phyloP scores from a whole-genome alignment of 2,113 vertebrate species.

The Emydocephalus ijimae region DNA sequence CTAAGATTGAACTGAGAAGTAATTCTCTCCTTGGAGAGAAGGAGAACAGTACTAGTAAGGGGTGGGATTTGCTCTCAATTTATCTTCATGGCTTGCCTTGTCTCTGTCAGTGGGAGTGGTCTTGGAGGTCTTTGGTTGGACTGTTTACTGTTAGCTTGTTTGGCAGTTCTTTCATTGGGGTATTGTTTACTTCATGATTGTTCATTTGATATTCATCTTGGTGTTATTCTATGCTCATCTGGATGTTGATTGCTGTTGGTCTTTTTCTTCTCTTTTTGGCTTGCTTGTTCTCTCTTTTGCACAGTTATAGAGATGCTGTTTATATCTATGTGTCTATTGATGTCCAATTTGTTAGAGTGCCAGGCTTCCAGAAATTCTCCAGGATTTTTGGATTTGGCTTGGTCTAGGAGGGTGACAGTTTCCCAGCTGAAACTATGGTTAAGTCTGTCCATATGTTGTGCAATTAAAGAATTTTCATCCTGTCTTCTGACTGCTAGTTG shows the following conservation, averaged over 20 bases:
- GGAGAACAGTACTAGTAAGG: not conserved
- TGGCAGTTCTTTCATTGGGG: not conserved
- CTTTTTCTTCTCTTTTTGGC: not conserved
- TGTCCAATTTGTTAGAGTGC: not conserved
- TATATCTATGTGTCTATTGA: not conserved
- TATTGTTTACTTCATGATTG: not conserved
- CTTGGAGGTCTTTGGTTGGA: not conserved
- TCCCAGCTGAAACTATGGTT: not conserved
- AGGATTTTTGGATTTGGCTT: not conserved
- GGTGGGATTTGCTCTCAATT: not conserved
- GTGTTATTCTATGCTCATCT: too few species aligned
- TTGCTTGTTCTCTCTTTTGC: not conserved
- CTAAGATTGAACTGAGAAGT: not conserved
- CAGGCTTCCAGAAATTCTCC: not conserved
- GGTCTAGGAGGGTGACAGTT: not conserved
- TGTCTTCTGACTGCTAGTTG: not conserved
- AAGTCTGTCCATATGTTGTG: not conserved
- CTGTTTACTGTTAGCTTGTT: not conserved
- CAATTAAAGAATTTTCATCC: too few species aligned
- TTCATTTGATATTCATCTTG: not conserved
- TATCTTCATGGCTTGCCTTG: not conserved
- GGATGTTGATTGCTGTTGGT: not conserved
- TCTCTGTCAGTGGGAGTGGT: too few species aligned
- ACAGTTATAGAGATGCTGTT: not conserved
- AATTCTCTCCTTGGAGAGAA: not conserved